phyloP scores from a whole-genome alignment of 2,888 invertebrate species.

The Aporophyla lueneburgensis region DNA sequence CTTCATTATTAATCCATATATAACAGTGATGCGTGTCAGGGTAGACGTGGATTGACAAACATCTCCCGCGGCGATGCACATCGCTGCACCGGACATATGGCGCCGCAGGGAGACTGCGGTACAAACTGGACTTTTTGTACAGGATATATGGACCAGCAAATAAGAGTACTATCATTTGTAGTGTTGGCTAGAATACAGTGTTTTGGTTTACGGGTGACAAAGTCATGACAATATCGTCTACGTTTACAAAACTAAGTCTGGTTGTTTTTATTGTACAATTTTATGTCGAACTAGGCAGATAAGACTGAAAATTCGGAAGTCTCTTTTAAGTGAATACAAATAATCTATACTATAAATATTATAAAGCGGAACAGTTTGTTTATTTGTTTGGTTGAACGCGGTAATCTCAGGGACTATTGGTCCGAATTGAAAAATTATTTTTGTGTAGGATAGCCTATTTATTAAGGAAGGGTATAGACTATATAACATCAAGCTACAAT shows the following conservation, averaged over 20 bases:
- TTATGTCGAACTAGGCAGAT: background rate
- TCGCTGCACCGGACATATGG: constrained; percentile 64
- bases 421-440: too few species aligned
- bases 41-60: constrained; percentile 71
- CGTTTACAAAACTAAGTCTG: background rate
- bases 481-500: too few species aligned
- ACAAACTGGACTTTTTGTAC: constrained; percentile 53
- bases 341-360: too few species aligned
- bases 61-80: constrained; percentile 68
- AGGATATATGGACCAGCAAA: constrained; percentile 56
- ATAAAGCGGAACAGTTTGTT: too few species aligned
- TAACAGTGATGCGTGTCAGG: constrained; percentile 56
- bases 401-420: too few species aligned
- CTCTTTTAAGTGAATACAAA: background rate
- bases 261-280: background rate
- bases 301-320: rapidly evolving
- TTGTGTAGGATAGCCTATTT: too few species aligned
- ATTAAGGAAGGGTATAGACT: too few species aligned
- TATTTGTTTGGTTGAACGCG: too few species aligned
- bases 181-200: constrained; percentile 17
- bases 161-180: constrained; percentile 42
- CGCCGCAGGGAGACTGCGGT: constrained; percentile 61
- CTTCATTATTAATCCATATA: constrained; percentile 62
- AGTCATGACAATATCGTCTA: background rate
- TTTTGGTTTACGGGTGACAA: background rate